Conservation (phyloP, 2,888 invertebrate species). For the Catocala sponsa region DNA sequence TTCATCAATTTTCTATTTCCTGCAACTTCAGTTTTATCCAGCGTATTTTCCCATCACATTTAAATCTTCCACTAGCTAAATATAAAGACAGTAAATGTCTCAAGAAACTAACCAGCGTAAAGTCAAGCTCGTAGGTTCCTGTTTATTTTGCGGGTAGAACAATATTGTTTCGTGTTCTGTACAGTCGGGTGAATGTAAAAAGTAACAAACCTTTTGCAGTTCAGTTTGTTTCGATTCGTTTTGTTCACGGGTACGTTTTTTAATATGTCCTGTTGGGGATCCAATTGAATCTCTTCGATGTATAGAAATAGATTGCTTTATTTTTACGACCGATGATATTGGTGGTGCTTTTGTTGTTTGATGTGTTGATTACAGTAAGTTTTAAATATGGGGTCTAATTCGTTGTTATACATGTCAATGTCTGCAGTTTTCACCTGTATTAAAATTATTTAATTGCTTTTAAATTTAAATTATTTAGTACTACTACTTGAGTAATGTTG, state of each 20-base stretch:
- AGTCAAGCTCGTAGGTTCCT: conserved; percentile 28
- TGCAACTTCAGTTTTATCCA: too few species aligned
- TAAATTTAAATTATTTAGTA: too few species aligned
- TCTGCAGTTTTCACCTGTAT: too few species aligned
- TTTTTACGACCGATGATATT: background rate
- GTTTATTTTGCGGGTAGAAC: conserved; percentile 38
- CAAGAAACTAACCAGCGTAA: conserved; percentile 33
- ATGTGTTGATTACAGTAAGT: too few species aligned
- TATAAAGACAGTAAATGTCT: conserved; percentile 1
- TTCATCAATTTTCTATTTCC: too few species aligned
- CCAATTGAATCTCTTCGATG: conserved; percentile 7
- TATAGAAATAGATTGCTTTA: conserved; percentile 1
- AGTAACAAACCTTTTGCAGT: conserved; percentile 17
- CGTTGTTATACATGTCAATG: too few species aligned
- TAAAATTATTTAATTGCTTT: too few species aligned
- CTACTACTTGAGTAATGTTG: too few species aligned
- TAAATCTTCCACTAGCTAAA: too few species aligned
- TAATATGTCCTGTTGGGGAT: conserved; percentile 7
- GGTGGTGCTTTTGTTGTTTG: too few species aligned
- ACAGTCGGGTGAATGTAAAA: conserved; percentile 24
- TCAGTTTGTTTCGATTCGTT: conserved; percentile 9
- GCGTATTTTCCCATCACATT: too few species aligned
- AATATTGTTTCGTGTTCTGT: conserved; percentile 44
- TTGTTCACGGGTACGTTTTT: conserved; percentile 11
- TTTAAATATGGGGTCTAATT: too few species aligned